Evolutionary conservation across 2,113 vertebrate species (phyloP).

Genomic region (Epinephelus moara): DNA sequence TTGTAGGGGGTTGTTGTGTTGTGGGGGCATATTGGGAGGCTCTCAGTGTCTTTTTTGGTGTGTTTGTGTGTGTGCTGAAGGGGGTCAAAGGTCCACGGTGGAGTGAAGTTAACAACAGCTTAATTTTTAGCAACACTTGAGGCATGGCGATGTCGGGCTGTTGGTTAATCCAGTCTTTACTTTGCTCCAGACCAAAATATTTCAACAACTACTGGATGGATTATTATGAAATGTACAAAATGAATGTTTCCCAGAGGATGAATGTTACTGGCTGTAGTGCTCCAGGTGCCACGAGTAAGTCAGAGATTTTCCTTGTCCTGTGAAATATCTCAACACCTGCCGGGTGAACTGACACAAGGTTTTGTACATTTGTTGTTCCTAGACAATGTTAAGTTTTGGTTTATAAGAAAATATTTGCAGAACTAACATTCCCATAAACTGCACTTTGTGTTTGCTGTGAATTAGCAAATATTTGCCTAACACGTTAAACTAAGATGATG

Average conservation of each 20-base stretch:
- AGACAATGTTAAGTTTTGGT: neutral
- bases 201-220: no score
- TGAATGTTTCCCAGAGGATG: neutral
- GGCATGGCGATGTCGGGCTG: neutral
- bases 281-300: neutral
- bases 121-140: neutral
- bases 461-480: neutral
- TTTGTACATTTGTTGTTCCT: neutral
- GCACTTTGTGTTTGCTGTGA: neutral
- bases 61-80: neutral
- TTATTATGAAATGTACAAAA: neutral
- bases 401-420: neutral
- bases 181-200: neutral
- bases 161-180: neutral
- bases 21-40: conserved; percentile 6
- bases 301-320: neutral
- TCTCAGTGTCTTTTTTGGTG: neutral
- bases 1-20: conserved; percentile 25
- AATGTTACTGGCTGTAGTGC: neutral
- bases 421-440: neutral
- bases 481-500: no score
- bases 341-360: neutral
- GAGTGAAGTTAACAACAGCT: neutral
- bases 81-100: neutral
- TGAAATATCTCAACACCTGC: neutral